These are phyloP conservation scores for Sipha maydis DNA, from an alignment of 2,888 invertebrate species.

Conservation along the genomic window DNA sequence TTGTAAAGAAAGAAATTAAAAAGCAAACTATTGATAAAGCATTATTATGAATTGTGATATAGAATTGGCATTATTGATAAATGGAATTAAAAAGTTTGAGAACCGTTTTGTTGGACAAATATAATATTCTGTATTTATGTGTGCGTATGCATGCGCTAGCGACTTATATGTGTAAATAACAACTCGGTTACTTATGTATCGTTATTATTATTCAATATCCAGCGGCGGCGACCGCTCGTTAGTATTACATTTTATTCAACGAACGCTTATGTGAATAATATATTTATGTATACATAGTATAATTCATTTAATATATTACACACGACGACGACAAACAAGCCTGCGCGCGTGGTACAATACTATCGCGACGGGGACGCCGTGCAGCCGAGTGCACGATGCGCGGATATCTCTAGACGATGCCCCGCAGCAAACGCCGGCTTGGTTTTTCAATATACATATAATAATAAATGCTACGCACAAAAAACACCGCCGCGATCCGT, in stretches of 20 bases:
- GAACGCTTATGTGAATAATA: not conserved
- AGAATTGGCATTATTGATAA: too few species aligned
- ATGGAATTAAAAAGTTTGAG: too few species aligned
- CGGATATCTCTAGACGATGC: not conserved
- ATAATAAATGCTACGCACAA: not conserved
- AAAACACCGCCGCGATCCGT: not conserved
- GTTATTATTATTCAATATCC: conserved; percentile 36
- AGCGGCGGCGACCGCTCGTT: conserved; percentile 43
- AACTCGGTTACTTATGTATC: not conserved
- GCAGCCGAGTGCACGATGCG: not conserved
- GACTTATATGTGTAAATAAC: not conserved
- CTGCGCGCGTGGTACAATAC: conserved; percentile 7
- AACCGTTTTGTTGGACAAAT: too few species aligned
- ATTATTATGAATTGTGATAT: too few species aligned
- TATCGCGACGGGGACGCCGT: conserved; percentile 39
- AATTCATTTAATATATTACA: conserved; percentile 33
- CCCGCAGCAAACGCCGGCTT: conserved; percentile 20
- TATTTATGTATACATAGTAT: not conserved
- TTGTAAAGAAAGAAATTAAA: too few species aligned
- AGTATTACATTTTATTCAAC: conserved; percentile 14
- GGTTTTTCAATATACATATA: conserved; percentile 22
- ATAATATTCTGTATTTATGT: too few species aligned
- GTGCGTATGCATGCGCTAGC: not conserved
- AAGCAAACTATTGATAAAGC: too few species aligned
- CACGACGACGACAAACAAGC: not conserved